Percentiles rank a stretch among this genome's conserved stretches.
Conservation (phyloP, 2,113 vertebrate genomes). For the Narcine bancroftii region DNA sequence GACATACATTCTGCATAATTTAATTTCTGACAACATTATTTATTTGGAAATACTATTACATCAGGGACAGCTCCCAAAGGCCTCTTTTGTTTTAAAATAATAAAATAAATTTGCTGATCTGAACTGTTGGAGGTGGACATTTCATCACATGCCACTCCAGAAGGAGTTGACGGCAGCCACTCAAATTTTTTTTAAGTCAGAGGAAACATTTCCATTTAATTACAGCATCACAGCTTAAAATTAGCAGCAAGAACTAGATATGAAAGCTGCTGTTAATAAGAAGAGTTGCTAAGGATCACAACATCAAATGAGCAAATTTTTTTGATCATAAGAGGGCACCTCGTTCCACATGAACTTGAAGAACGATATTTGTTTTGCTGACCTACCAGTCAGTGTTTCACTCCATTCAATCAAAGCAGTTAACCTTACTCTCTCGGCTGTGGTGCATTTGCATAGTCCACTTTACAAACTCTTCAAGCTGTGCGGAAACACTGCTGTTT, state of each 20-base stretch:
- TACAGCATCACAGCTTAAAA: not conserved
- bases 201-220: not conserved
- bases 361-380: not conserved
- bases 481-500: not conserved
- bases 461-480: not conserved
- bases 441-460: not conserved
- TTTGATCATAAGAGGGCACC: not conserved
- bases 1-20: too few relatives aligned
- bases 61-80: not conserved
- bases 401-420: too few relatives aligned
- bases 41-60: not conserved
- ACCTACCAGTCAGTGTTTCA: not conserved
- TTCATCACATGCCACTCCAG: not conserved
- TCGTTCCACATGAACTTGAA: not conserved
- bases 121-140: not conserved
- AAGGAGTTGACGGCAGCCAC: not conserved
- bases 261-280: not conserved
- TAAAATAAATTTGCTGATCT: not conserved
- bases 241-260: not conserved
- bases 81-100: not conserved
- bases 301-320: not conserved
- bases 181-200: not conserved
- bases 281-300: not conserved
- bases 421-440: too few relatives aligned
- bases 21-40: constrained; percentile 1